Conservation (phyloP, 2,797 vertebrate genomes). For the Amphiprion clarkii region DNA sequence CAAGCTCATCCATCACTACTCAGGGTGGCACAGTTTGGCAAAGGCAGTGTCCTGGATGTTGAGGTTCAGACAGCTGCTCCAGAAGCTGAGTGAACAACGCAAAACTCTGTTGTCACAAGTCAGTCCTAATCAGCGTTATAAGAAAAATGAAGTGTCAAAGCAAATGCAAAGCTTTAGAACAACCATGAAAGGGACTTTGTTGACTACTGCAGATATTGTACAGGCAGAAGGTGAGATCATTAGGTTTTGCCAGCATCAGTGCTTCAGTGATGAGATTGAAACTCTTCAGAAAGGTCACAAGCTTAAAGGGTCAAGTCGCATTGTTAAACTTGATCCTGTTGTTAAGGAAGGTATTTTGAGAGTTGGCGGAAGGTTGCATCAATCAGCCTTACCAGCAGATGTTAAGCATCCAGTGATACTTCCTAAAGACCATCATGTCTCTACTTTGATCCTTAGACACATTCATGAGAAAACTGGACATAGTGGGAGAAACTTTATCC, state of each 20-base stretch:
- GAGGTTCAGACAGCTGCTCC: background rate
- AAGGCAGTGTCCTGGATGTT: background rate
- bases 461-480: constrained; percentile 17
- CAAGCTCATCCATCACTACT: constrained; percentile 8
- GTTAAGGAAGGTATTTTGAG: background rate
- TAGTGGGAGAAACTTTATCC: constrained; percentile 5
- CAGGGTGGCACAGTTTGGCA: background rate
- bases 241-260: background rate
- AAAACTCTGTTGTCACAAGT: background rate
- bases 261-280: background rate
- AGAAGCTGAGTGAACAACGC: background rate
- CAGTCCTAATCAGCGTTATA: background rate
- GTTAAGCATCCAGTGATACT: constrained; percentile 27
- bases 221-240: background rate
- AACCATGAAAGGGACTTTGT: no score
- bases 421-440: background rate
- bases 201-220: no score
- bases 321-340: background rate
- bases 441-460: constrained; percentile 6
- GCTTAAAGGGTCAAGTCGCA: constrained; percentile 6
- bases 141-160: no score
- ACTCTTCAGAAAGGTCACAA: background rate
- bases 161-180: no score
- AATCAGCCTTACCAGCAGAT: constrained; percentile 3
- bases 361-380: constrained; percentile 1